Percentiles rank a stretch among this genome's conserved stretches.
These are phyloP conservation scores for Acrocera orbiculus DNA, from an alignment of 2,888 invertebrate species.

Conservation along the genomic window DNA sequence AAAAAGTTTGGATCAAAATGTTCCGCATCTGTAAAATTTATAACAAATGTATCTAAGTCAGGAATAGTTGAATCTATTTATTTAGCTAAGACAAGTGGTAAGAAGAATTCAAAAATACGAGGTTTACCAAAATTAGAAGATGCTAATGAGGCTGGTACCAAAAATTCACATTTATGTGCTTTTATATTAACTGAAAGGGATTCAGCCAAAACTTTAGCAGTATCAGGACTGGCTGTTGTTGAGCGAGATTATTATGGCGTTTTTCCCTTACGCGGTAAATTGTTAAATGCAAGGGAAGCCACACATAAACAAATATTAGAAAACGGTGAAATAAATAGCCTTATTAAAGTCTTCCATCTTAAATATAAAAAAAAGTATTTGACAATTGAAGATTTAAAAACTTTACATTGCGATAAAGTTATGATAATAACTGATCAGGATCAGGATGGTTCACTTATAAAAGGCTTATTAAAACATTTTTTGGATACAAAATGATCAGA, in stretches of 20 bases:
- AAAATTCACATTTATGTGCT: constrained; percentile 75
- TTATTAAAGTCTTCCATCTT: constrained; percentile 91
- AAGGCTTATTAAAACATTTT: constrained; percentile 95
- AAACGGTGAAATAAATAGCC: constrained; percentile 90
- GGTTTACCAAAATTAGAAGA: constrained; percentile 94
- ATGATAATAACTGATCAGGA: constrained; percentile 99
- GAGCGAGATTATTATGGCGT: constrained; percentile 92
- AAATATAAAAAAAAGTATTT: constrained; percentile 93
- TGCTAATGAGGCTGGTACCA: constrained; percentile 91
- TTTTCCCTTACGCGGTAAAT: constrained; percentile 91
- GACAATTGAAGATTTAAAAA: constrained; percentile 66
- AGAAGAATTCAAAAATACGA: constrained; percentile 77
- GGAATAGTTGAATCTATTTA: constrained; percentile 90
- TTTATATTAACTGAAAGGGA: constrained; percentile 99
- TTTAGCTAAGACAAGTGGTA: constrained; percentile 71
- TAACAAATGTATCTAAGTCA: constrained; percentile 54
- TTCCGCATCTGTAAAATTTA: constrained; percentile 71
- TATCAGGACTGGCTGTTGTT: constrained; percentile 84
- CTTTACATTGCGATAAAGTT: constrained; percentile 81
- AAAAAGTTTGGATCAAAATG: constrained; percentile 96
- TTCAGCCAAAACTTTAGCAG: constrained; percentile 95
- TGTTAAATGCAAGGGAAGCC: constrained; percentile 94
- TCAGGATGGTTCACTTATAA: constrained; percentile 99
- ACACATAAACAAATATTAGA: constrained; percentile 92
- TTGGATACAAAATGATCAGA: constrained; percentile 98